A percentile compares a stretch with the other conserved stretches of the same genome.
phyloP scores from a whole-genome alignment of 2,113 vertebrate genomes.

The Microtus ochrogaster region DNA sequence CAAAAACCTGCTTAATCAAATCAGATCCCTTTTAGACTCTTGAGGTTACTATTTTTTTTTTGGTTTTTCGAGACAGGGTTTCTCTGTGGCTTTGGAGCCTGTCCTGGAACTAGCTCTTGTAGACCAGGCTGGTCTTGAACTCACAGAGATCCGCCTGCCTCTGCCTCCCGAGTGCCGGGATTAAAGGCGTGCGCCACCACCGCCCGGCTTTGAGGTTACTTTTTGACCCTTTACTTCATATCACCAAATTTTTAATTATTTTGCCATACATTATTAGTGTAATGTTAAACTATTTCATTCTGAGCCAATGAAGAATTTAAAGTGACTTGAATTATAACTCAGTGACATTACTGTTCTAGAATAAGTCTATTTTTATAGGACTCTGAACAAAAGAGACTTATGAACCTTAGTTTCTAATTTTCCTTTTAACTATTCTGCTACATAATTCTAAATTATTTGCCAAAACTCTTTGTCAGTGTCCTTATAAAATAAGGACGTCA shows the following conservation, averaged over 20 bases:
- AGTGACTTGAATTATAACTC: slow-evolving; percentile 70
- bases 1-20: not conserved
- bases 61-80: no score
- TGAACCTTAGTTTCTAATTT: slow-evolving; percentile 57
- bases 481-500: slow-evolving; percentile 47
- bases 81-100: no score
- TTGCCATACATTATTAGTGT: slow-evolving; percentile 12
- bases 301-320: slow-evolving; percentile 53
- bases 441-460: slow-evolving; percentile 55
- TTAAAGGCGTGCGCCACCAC: no score
- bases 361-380: slow-evolving; percentile 68
- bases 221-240: slow-evolving; percentile 35
- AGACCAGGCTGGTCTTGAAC: no score
- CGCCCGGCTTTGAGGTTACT: slow-evolving; percentile 42
- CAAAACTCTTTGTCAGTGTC: slow-evolving; percentile 40
- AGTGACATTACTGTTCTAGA: slow-evolving; percentile 53
- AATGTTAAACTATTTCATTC: slow-evolving; percentile 35
- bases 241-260: slow-evolving; percentile 44
- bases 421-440: slow-evolving; percentile 60
- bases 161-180: no score
- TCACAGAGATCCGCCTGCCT: no score
- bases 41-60: slow-evolving; percentile 40
- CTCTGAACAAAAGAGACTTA: slow-evolving; percentile 61
- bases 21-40: slow-evolving; percentile 24
- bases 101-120: no score